Conservation (phyloP, 2,113 vertebrate genomes). For the Erythrocercus mccallii region DNA sequence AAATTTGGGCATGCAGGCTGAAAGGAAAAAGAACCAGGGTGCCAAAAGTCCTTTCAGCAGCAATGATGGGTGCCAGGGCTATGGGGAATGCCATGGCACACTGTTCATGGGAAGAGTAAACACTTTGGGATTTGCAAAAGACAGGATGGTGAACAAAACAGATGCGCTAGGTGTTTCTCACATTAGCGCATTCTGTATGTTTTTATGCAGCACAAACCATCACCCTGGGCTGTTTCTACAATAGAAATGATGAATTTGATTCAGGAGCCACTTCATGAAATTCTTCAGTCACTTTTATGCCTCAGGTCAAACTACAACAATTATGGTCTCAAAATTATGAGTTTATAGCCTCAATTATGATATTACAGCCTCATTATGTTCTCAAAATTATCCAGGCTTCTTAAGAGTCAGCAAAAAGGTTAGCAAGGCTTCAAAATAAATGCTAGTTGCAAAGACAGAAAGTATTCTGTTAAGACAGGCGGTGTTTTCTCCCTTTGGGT, state of each 20-base stretch:
- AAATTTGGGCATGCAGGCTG: background rate
- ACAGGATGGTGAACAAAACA: background rate
- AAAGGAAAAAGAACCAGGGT: background rate
- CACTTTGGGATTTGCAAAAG: background rate
- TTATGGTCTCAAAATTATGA: background rate
- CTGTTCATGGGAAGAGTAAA: background rate
- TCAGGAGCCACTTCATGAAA: background rate
- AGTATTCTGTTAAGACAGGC: background rate
- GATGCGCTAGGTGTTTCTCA: background rate
- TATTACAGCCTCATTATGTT: background rate
- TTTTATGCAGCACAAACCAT: background rate
- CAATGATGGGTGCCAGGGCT: background rate
- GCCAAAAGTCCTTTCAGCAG: background rate
- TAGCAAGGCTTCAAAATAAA: background rate
- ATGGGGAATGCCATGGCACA: background rate
- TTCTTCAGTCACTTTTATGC: background rate
- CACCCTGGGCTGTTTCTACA: background rate
- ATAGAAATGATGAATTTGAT: background rate
- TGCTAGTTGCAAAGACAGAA: background rate
- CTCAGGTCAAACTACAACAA: constrained; percentile 6
- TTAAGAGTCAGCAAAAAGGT: background rate
- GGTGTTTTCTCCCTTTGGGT: background rate
- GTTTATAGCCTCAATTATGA: background rate
- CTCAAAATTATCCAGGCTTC: background rate
- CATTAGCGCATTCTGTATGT: background rate